Percentiles rank a stretch among this genome's conserved stretches.
phyloP scores from a whole-genome alignment of 1,140 invertebrate genomes.

The Papilio machaon region DNA sequence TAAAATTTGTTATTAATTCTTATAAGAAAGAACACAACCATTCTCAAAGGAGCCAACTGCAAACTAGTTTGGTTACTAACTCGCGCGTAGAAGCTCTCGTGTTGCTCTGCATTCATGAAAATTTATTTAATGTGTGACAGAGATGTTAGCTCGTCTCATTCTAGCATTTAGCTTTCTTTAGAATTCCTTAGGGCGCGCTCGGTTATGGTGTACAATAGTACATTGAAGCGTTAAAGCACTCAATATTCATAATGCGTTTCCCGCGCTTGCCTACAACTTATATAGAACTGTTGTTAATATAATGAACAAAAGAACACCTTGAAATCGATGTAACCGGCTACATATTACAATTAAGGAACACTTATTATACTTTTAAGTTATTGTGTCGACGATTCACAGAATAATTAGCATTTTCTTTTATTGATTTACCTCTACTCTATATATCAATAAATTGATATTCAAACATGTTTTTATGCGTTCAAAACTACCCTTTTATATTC shows the following conservation, averaged over 20 bases:
- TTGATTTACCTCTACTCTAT: not conserved
- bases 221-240: constrained; percentile 29
- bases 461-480: not conserved
- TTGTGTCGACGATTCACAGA: not conserved
- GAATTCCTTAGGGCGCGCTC: constrained; percentile 13
- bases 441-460: not conserved
- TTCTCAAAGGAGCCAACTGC: not conserved
- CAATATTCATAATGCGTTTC: constrained; percentile 36
- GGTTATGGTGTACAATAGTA: constrained; percentile 26
- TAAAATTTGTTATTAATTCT: constrained; percentile 8
- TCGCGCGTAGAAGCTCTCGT: constrained; percentile 24
- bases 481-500: not conserved
- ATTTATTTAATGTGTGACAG: constrained; percentile 36
- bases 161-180: constrained; percentile 31
- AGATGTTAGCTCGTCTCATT: constrained; percentile 21
- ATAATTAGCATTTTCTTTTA: not conserved
- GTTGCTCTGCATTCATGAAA: constrained; percentile 43
- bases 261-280: constrained; percentile 23
- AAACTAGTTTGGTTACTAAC: constrained; percentile 41
- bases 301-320: constrained; percentile 30
- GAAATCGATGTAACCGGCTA: not conserved
- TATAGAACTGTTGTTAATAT: constrained; percentile 20
- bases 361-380: not conserved
- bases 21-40: constrained; percentile 1
- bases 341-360: not conserved